Evolutionary conservation across 2,797 vertebrate genomes (phyloP).

Genomic region (Eulemur albifrons): DNA sequence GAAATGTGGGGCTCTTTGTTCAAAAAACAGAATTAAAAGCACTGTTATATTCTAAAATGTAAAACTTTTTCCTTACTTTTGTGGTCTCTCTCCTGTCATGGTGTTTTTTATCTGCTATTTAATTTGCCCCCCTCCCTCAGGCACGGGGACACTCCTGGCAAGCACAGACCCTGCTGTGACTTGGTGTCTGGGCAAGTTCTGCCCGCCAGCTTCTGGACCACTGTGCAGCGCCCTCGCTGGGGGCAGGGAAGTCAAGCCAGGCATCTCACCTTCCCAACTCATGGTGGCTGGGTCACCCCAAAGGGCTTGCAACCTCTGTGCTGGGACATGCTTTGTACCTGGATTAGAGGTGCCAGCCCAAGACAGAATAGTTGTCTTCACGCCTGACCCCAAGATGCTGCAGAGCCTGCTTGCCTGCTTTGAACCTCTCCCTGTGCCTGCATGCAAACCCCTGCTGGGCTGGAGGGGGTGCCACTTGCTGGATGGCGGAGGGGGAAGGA

Average conservation of each 20-base stretch:
- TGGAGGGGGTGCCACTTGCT: too few species aligned
- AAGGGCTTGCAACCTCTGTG: neutral
- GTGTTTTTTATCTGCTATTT: neutral
- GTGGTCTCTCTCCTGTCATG: neutral
- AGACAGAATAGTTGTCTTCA: too few species aligned
- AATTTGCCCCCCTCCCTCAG: neutral
- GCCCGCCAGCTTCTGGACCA: neutral
- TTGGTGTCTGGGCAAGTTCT: neutral
- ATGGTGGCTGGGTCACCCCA: neutral
- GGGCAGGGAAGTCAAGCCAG: neutral
- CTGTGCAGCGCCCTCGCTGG: too few species aligned
- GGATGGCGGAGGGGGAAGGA: neutral
- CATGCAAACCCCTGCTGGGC: neutral
- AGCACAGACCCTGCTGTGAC: neutral
- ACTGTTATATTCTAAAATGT: neutral
- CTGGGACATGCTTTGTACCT: neutral
- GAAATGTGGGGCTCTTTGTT: neutral
- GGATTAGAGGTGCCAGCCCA: neutral
- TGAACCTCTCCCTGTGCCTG: neutral
- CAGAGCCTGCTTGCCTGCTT: neutral
- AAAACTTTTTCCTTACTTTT: neutral
- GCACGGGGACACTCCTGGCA: neutral
- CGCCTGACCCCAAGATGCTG: neutral
- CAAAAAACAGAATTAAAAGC: neutral
- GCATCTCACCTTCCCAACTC: neutral